Evolutionary conservation across 2,888 invertebrate species (phyloP), one percentile per base, ranked within the genome.

Genomic region (Luperina testacea): DNA sequence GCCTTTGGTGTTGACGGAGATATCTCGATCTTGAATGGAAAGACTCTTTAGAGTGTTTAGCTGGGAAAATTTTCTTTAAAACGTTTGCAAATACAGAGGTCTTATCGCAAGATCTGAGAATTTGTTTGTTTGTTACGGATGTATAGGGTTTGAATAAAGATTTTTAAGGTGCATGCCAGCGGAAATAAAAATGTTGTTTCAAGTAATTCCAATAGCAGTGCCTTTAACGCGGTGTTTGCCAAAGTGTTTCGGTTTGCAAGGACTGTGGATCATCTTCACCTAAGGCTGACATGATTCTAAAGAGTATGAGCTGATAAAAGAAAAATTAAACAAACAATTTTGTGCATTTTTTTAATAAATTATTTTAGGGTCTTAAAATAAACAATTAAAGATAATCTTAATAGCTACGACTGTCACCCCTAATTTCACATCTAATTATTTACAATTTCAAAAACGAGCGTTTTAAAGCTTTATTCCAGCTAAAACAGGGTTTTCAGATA

Each of bases 1-100:
- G 91, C 89, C 80, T 86, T 86, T 84, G 75, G 82, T 91, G 87
- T 89, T 89, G 90, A 88, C 90, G 86, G 80, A 91, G 86, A 90
- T 91, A 92, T 92, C 91, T 89, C 88, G 89, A 92, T 91, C 90
- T 91, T 88, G 77, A 90, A 91, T 87, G 77, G 87, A 84, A 89
- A 90, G 88, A 87, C 87, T 89, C 88, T 88, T 89, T 77, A 87
- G 82, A 89, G 78, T 83, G 83, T 85, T 89, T 85, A 85, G 84
- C 83, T 82, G 81, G 68, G 86, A 88, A 87, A 81, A 75, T 87
- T 84, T 88, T 87, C 83, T 90, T 88, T 90, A 84, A 88, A 89
- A 90, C 80, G 86, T 89, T 90, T 82, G 87, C 84, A 87, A 90
- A 90, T 86, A 86, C 88, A 76, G 64, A 77, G 72, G 75, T 77